Base-by-base conservation (phyloP, 30 jellyfish, hydroid and myxozoan species). In the Hydra vulgaris region DNA sequence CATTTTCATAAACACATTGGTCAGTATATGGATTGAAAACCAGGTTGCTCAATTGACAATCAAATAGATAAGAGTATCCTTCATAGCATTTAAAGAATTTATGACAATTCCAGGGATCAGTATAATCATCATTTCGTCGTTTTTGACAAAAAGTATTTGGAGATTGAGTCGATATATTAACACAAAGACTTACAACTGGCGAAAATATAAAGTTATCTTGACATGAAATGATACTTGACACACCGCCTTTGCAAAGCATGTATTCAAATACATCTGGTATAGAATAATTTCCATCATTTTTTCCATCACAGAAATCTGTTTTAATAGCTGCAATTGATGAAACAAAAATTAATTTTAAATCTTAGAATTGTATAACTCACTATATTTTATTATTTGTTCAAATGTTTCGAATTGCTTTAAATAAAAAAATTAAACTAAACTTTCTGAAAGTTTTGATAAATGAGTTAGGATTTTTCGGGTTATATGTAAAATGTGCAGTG, bases 81-180 rank as follows among this genome's bases (percentile, higher is more conserved):
- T 56, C 66, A 22, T 25, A 83, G 70, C 96, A 89, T 56, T 81
- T 85, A 80, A 84, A 75, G 53, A 89, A 89, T 89, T 54, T 81
- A 80, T 89, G 96, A 77, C 96, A 89, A 69, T 89, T 76, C 96
- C 96, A 89, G 17, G 96, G 96, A 71, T 85, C 53, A 27, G 79
- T 25, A 83, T 68, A 89, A 73, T 89, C 92, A 25, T 73, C 81
- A 76, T 84, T 85, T 23, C 86, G 85, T 15, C 91, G 95, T 23
- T 86, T 85, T 21, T 61, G 78, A 72, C 96, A 89, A 70, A 89
- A 80, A 0, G 89, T 80, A 18, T 66, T 85, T 80, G 72, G 8
- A 26, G 77, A 7, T n/a, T 23, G 27, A 27, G 83, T 80, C 23
- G 55, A 21, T 12, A 54, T 69, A 67, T 19, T 74, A 21, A 80